Evolutionary conservation across 2,888 invertebrate species (phyloP), one percentile per base, ranked within the genome.

Genomic region (Unio delphinus): DNA sequence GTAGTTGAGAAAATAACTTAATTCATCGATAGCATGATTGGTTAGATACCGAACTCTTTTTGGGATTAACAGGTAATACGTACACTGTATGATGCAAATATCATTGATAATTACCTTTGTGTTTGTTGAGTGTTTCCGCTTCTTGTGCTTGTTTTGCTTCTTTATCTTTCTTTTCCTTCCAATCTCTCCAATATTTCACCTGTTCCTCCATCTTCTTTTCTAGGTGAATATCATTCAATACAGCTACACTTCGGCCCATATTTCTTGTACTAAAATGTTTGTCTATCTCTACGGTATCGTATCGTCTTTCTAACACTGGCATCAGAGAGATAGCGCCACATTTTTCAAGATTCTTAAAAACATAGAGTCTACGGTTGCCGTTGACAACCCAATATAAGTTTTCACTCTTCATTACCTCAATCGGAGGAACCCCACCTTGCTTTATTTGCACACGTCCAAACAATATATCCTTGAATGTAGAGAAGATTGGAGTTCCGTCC

Each of bases 261-360:
- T 73, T 77, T 54, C 77, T 62, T 8, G 77, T 77, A 20, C 73
- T 59, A 60, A 77, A 77, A 55, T 77, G 77, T 73, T 77, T 77
- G 60, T 77, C 77, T 74, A 77, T 77, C 70, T 77, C 77, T 26
- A 77, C 67, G 54, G 77, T 55, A 68, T 77, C 77, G 55, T 73
- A 77, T 70, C 69, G 70, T 55, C 77, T 70, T 62, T 73, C 69
- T 28, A 77, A 62, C 23, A 77, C 77, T 58, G 74, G 77, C 77
- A 77, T 77, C 1, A 64, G 71, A n/a, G 68, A 68, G 57, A 77
- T 15, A 58, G 71, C 74, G 30, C 77, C 77, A 45, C 73, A 77
- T 61, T 64, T 67, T 66, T 77, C 73, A n/a, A 77, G 60, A 28
- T 69, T 67, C 23, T 69, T 70, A 56, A 74, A 75, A 1, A 77